Evolutionary conservation across 2,888 invertebrate species (phyloP).

Genomic region (Trissolcus brochymenae): DNA sequence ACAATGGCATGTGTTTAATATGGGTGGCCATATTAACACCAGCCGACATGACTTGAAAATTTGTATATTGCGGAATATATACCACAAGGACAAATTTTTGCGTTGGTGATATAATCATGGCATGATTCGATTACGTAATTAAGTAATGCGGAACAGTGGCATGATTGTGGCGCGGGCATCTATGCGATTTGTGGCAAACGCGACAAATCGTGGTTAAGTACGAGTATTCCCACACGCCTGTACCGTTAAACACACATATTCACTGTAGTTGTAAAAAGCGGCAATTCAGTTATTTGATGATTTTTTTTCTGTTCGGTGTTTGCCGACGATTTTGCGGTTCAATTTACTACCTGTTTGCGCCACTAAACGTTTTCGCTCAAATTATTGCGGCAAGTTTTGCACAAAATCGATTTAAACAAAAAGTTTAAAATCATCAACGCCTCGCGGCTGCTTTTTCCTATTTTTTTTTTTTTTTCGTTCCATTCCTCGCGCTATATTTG

Average conservation of each 20-base stretch:
- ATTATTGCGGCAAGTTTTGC: conserved; percentile 2
- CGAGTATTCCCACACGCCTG: conserved; percentile 7
- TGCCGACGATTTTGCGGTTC: conserved; percentile 14
- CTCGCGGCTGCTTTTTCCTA: background rate
- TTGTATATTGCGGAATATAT: too few relatives aligned
- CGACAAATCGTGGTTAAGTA: conserved; percentile 16
- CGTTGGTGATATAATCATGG: background rate
- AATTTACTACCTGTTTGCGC: conserved; percentile 11
- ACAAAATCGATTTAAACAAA: background rate
- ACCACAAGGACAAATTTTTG: background rate
- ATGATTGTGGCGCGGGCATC: conserved; percentile 6
- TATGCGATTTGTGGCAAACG: conserved; percentile 14
- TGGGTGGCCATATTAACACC: too few relatives aligned
- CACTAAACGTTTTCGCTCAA: conserved; percentile 1
- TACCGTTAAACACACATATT: conserved; percentile 4
- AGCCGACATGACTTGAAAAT: too few relatives aligned
- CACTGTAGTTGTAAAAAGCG: background rate
- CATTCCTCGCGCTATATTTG: too few relatives aligned
- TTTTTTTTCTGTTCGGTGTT: too few relatives aligned
- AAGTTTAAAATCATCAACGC: background rate
- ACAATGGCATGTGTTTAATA: too few relatives aligned
- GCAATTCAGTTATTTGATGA: background rate
- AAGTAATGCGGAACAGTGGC: conserved; percentile 12
- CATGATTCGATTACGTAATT: conserved; percentile 7
- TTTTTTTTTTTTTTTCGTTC: background rate